These are phyloP conservation scores for Frieseomelitta varia DNA, from an alignment of 1,140 invertebrate genomes.

Conservation along the genomic window DNA sequence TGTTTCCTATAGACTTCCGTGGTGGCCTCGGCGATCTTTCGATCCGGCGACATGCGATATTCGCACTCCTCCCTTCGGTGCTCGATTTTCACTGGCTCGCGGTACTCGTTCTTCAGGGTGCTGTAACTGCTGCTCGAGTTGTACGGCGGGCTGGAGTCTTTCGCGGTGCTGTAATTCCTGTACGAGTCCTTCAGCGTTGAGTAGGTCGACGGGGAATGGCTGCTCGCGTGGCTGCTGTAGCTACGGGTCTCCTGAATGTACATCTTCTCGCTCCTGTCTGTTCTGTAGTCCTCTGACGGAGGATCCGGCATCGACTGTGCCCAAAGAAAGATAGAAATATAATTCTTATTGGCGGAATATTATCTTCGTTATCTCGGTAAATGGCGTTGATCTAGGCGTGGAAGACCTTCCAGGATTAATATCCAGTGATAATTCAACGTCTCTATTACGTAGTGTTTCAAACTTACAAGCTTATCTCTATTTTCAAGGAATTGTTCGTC, in stretches of 20 bases:
- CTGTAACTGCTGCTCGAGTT: slow-evolving; percentile 76
- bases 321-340: neutral
- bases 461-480: neutral
- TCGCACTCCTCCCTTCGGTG: slow-evolving; percentile 70
- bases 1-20: slow-evolving; percentile 66
- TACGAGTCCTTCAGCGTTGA: slow-evolving; percentile 79
- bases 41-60: slow-evolving; percentile 68
- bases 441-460: neutral
- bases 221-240: slow-evolving; percentile 73
- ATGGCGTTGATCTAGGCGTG: neutral
- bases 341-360: neutral
- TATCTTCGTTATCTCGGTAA: neutral
- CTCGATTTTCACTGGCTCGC: slow-evolving; percentile 60
- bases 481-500: neutral
- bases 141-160: slow-evolving; percentile 75
- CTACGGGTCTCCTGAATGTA: slow-evolving; percentile 75
- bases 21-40: slow-evolving; percentile 64
- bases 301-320: slow-evolving; percentile 80
- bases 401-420: neutral
- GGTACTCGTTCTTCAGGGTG: slow-evolving; percentile 76
- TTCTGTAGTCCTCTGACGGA: slow-evolving; percentile 72
- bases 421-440: neutral
- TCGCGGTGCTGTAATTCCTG: slow-evolving; percentile 71
- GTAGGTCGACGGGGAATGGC: slow-evolving; percentile 74
- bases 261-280: slow-evolving; percentile 73